These are phyloP conservation scores for Ptiloglossa arizonensis DNA, from an alignment of 1,140 invertebrate species.

Conservation along the genomic window DNA sequence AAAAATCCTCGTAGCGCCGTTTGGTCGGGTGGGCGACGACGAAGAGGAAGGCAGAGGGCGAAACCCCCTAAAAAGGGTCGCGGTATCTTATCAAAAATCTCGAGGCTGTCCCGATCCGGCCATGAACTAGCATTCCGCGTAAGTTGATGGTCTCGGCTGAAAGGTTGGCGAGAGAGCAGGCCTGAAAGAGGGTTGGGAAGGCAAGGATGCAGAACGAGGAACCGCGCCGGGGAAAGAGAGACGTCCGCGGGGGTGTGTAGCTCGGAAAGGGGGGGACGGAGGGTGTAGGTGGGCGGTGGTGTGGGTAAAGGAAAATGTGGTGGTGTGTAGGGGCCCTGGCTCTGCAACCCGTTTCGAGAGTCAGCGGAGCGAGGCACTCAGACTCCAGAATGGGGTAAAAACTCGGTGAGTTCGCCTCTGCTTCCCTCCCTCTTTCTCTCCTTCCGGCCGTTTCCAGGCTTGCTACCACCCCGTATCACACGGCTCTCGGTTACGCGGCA, in stretches of 20 bases:
- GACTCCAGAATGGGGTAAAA: slow-evolving; percentile 78
- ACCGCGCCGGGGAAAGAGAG: slow-evolving; percentile 5
- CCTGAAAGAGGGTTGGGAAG: slow-evolving; percentile 31
- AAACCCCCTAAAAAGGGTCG: slow-evolving; percentile 33
- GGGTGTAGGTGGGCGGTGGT: background rate
- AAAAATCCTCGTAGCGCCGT: slow-evolving; percentile 16
- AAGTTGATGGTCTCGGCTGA: slow-evolving; percentile 67
- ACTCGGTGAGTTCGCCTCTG: slow-evolving; percentile 73
- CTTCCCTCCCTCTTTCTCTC: slow-evolving; percentile 29
- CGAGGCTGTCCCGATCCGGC: slow-evolving; percentile 55
- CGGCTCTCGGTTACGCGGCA: slow-evolving; percentile 70
- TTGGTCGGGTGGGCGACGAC: no score
- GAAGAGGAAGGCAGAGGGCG: slow-evolving; percentile 5
- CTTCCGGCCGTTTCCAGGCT: slow-evolving; percentile 15
- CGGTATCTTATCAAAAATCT: slow-evolving; percentile 64
- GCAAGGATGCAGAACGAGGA: slow-evolving; percentile 35
- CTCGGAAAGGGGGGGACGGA: background rate
- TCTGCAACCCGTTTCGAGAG: slow-evolving; percentile 76
- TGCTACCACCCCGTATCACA: slow-evolving; percentile 56
- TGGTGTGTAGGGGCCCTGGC: slow-evolving; percentile 58
- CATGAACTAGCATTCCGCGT: slow-evolving; percentile 54
- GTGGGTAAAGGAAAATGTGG: slow-evolving; percentile 50
- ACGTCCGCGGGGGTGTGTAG: background rate
- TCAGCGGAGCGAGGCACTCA: slow-evolving; percentile 78
- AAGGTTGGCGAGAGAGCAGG: slow-evolving; percentile 57